Base-by-base conservation (phyloP, 2,113 vertebrate genomes). In the Proteles cristata region DNA sequence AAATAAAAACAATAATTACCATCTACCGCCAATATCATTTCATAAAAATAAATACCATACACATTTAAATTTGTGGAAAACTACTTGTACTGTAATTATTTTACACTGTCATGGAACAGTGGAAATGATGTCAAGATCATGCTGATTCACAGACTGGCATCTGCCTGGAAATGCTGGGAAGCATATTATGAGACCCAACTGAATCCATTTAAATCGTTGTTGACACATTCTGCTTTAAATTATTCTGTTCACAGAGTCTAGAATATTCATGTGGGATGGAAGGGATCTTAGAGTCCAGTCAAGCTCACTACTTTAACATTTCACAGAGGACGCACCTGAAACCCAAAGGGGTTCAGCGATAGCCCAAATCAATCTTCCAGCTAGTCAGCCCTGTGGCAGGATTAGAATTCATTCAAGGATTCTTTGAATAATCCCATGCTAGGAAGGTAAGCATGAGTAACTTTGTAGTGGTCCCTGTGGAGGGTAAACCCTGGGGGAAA, bases 1-100 rank as follows among this genome's bases (percentile, higher is more conserved):
- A 88, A 69, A 43, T 63, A 93, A 88, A 95, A 95, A 94, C 5
- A 39, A 31, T 79, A 43, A 66, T 90, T 61, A 55, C 26, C n/a
- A 43, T 66, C 11, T 58, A 58, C 28, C n/a, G 12, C 84, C 66
- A 81, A 77, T n/a, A 86, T 45, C 15, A 39, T 55, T 65, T 53
- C 16, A 71, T 53, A 89, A 91, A 94, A 85, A 69, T 55, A 61
- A 88, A 65, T 7, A 85, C 2, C 31, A 43, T 31, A 19, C 33
- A 91, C 66, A 50, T 19, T 71, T 43, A 85, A 81, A 50, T 69
- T 92, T 76, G 11, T 79, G 23, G 33, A 90, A 83, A 86, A 35
- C 12, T n/a, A 25, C 16, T 3, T 66, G 43, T 19, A 65, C 55
- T 81, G 39, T 55, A 74, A 68, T 73, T 48, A 71, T 89, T 73